phyloP scores from a whole-genome alignment of 2,113 vertebrate genomes.

The Ptychochromis oligacanthus region DNA sequence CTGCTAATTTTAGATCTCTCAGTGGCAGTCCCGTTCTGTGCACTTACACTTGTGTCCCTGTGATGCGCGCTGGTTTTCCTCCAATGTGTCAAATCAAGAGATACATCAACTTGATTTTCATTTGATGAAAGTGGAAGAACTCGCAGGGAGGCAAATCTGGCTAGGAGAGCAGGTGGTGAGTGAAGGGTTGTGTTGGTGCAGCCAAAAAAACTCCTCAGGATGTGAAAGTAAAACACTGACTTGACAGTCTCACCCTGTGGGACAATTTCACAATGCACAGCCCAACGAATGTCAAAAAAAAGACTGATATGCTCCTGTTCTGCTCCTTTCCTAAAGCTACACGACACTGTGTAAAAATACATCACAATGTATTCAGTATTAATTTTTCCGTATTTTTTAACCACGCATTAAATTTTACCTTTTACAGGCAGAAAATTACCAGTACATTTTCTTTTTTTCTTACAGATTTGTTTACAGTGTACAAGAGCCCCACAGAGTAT shows the following conservation, averaged over 20 bases:
- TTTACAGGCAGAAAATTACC: too few relatives aligned
- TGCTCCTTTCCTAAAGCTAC: neutral
- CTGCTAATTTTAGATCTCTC: neutral
- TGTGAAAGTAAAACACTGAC: neutral
- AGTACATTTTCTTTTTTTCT: too few relatives aligned
- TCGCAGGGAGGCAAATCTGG: accelerated
- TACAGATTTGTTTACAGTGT: too few relatives aligned
- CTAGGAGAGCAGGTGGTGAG: neutral
- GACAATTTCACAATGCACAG: neutral
- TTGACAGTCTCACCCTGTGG: neutral
- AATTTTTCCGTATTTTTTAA: too few relatives aligned
- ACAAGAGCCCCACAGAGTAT: accelerated
- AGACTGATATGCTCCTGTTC: neutral
- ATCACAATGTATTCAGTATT: too few relatives aligned
- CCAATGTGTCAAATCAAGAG: neutral
- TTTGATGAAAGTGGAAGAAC: neutral
- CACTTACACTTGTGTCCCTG: neutral
- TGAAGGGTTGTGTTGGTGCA: neutral
- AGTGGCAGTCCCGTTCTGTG: neutral
- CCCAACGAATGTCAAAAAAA: neutral
- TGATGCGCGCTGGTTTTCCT: neutral
- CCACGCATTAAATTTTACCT: too few relatives aligned
- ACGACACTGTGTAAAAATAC: too few relatives aligned
- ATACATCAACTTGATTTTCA: neutral
- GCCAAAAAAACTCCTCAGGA: neutral